phyloP scores from a whole-genome alignment of 1,140 invertebrate genomes.

The Drosophila dunni region DNA sequence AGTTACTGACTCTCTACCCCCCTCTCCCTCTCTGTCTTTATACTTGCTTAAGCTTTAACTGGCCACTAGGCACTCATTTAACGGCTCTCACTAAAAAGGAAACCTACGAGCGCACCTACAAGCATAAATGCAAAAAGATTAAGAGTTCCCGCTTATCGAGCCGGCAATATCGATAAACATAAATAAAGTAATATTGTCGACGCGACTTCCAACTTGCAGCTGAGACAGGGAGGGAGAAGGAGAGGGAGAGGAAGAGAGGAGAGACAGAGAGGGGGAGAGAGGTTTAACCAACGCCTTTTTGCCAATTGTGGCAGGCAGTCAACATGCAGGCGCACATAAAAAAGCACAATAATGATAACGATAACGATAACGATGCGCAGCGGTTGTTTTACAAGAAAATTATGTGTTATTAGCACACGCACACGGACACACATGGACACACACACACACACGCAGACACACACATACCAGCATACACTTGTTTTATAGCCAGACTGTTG shows the following conservation, averaged over 20 bases:
- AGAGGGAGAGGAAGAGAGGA: neutral
- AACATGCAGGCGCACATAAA: slow-evolving; percentile 80
- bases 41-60: slow-evolving; percentile 16
- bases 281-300: slow-evolving; percentile 55
- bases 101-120: slow-evolving; percentile 72
- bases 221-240: neutral
- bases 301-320: slow-evolving; percentile 53
- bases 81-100: slow-evolving; percentile 68
- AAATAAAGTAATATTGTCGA: slow-evolving; percentile 76
- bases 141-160: slow-evolving; percentile 60
- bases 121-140: slow-evolving; percentile 43
- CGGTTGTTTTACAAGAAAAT: slow-evolving; percentile 82
- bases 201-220: slow-evolving; percentile 35
- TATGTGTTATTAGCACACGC: slow-evolving; percentile 75
- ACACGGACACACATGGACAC: slow-evolving; percentile 32
- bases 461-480: slow-evolving; percentile 48
- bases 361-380: slow-evolving; percentile 79
- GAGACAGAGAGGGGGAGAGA: slow-evolving; percentile 1
- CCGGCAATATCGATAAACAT: slow-evolving; percentile 78
- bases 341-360: slow-evolving; percentile 78
- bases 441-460: slow-evolving; percentile 10
- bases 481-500: slow-evolving; percentile 58
- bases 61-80: slow-evolving; percentile 59
- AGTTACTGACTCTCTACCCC: too few relatives aligned
- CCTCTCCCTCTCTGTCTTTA: neutral